Evolutionary conservation across 1,140 invertebrate species (phyloP), one percentile per base, ranked within the genome.

Genomic region (Hypothenemus hampei): DNA sequence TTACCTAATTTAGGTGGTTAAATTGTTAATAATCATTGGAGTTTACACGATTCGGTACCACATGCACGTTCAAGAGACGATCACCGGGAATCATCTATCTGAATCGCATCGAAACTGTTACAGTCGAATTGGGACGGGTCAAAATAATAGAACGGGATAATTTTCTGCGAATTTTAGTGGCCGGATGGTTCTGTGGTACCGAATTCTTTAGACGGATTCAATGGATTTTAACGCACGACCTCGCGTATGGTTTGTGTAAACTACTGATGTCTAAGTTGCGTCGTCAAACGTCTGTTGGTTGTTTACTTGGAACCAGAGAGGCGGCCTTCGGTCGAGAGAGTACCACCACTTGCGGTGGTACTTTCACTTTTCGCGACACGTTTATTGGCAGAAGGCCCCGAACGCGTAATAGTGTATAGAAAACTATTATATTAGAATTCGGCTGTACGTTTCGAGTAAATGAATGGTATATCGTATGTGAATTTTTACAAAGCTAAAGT

Each of bases 161-260:
- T 24, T 49, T 49, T 49, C 39, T 26, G 47, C 39, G 21, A 10
- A 24, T 22, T 16, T 49, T n/a, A 26, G 8, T 39, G 36, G 21
- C 35, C 15, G 47, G 15, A 20, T 18, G 21, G 21, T 13, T 39
- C 29, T 19, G 11, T 20, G 31, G 15, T 24, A 21, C 29, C 45
- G 4, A 39, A 15, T 39, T 39, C 33, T 23, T 39, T 39, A 23
- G 26, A 36, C 47, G 33, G 15, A 39, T 39, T 19, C 24, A 20
- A 19, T 22, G 47, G 21, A n/a, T 39, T 48, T 49, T 49, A 49
- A 49, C 24, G 31, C n/a, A n/a, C 47, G 47, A 39, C 10, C 31
- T 23, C 47, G 47, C 47, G 22, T 49, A 26, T 49, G 47, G 47
- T 49, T 49, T 39, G 47, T 49, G 47, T 49, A 49, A 49, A 49